These are phyloP conservation scores for Oligia strigilis DNA, from an alignment of 2,888 invertebrate species.

Conservation along the genomic window DNA sequence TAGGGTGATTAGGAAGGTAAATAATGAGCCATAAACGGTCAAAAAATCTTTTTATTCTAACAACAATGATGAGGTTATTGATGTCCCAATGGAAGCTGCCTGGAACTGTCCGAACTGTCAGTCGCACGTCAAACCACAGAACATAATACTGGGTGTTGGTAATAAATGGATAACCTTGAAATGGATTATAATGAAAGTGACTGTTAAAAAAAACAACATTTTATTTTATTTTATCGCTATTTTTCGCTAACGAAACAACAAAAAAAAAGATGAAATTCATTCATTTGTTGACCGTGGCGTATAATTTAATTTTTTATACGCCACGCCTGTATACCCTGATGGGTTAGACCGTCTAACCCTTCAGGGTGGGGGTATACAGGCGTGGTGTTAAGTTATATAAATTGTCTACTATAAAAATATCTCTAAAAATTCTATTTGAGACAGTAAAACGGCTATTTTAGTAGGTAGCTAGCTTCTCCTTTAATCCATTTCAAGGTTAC, in stretches of 20 bases:
- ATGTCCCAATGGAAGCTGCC: not conserved
- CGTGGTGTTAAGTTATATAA: too few relatives aligned
- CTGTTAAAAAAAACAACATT: not conserved
- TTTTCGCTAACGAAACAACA: not conserved
- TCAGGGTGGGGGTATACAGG: too few relatives aligned
- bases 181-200: not conserved
- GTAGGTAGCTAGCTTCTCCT: not conserved
- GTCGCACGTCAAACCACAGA: not conserved
- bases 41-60: not conserved
- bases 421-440: not conserved
- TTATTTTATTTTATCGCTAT: too few relatives aligned
- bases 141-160: not conserved
- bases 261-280: not conserved
- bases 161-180: not conserved
- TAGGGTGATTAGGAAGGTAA: not conserved
- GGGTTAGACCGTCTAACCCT: not conserved
- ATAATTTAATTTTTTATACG: too few relatives aligned
- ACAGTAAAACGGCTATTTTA: not conserved
- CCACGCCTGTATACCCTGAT: too few relatives aligned
- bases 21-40: not conserved
- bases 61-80: not conserved
- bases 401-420: not conserved
- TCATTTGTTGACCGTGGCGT: not conserved
- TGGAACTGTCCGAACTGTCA: not conserved
- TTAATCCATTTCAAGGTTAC: not conserved